A percentile compares a stretch with the other conserved stretches of the same genome.
phyloP scores from a whole-genome alignment of 2,888 invertebrate genomes.

The Chrysolina americana region DNA sequence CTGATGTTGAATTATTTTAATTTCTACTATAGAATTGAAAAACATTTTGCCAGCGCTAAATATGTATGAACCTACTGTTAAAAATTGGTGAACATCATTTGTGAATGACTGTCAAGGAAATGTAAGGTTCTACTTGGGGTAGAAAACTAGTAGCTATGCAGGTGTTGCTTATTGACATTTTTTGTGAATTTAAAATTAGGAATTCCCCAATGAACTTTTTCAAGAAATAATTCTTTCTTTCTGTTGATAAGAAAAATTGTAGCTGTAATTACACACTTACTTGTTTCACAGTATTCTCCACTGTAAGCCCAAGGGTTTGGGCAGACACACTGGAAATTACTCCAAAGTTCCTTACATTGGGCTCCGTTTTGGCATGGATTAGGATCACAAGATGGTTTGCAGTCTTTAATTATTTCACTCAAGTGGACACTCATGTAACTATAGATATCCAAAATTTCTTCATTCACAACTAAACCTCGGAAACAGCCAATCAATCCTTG shows the following conservation, averaged over 20 bases:
- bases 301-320: slow-evolving; percentile 94
- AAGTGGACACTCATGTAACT: slow-evolving; percentile 93
- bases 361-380: slow-evolving; percentile 95
- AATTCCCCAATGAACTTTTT: too few species aligned
- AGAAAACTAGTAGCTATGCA: too few species aligned
- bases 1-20: too few species aligned
- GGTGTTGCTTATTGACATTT: too few species aligned
- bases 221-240: too few species aligned
- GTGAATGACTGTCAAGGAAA: too few species aligned
- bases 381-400: slow-evolving; percentile 94
- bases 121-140: too few species aligned
- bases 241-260: background rate
- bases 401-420: slow-evolving; percentile 93
- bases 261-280: slow-evolving; percentile 71
- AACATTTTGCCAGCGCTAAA: too few species aligned
- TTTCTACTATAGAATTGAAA: too few species aligned
- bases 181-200: too few species aligned
- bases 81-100: too few species aligned
- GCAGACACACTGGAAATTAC: slow-evolving; percentile 92
- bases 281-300: slow-evolving; percentile 91
- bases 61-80: too few species aligned
- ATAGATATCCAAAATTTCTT: slow-evolving; percentile 91
- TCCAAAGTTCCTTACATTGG: slow-evolving; percentile 92
- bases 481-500: slow-evolving; percentile 96
- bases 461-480: slow-evolving; percentile 92